A percentile compares a stretch with the other conserved stretches of the same genome.
phyloP scores from a whole-genome alignment of 2,113 vertebrate species.

The Crotalus horridus region DNA sequence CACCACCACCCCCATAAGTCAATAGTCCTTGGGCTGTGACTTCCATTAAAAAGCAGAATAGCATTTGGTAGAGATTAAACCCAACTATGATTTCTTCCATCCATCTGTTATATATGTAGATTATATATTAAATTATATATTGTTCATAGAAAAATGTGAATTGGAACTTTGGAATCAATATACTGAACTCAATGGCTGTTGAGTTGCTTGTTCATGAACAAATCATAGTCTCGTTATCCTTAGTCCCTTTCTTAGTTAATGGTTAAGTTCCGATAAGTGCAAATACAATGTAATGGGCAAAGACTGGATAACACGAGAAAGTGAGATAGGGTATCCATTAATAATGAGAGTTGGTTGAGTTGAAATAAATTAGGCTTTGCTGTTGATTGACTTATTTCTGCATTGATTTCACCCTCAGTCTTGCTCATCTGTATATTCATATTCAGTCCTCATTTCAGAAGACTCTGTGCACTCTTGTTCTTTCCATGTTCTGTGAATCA shows the following conservation, averaged over 20 bases:
- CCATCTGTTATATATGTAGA: not conserved
- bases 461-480: not conserved
- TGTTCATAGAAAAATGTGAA: not conserved
- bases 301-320: not conserved
- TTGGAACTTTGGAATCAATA: not conserved
- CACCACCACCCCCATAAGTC: not conserved
- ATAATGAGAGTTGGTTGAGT: not conserved
- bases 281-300: not conserved
- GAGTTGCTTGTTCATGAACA: not conserved
- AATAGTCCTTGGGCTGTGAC: slow-evolving; percentile 12
- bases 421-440: not conserved
- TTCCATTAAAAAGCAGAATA: slow-evolving; percentile 3
- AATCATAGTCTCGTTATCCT: not conserved
- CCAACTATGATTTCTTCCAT: not conserved
- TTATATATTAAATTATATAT: not conserved
- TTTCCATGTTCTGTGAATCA: not conserved
- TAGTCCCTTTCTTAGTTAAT: not conserved
- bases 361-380: not conserved
- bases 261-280: not conserved
- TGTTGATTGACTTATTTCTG: not conserved
- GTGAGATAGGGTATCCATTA: not conserved
- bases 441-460: not conserved
- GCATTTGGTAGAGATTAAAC: slow-evolving; percentile 15
- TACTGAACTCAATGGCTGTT: not conserved
- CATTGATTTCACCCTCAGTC: not conserved